Conservation (phyloP, 2,888 invertebrate genomes). For the Brachynemurus nebulosus region DNA sequence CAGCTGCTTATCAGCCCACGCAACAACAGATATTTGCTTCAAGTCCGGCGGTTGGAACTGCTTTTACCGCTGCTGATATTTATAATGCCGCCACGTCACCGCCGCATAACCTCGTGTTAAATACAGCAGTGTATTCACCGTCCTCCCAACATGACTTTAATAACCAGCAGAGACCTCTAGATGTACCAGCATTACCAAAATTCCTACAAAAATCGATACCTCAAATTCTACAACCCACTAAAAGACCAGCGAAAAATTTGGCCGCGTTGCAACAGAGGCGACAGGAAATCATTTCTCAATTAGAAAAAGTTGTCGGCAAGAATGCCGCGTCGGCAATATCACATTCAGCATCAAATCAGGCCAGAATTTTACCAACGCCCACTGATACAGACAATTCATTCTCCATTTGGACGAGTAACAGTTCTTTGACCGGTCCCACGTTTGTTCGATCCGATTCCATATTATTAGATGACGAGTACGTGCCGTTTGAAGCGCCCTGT, state of each 20-base stretch:
- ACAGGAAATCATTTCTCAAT: slow-evolving; percentile 43
- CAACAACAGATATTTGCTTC: slow-evolving; percentile 27
- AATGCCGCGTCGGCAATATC: slow-evolving; percentile 31
- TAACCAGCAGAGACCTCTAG: not conserved
- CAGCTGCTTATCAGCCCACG: not conserved
- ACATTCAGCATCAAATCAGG: slow-evolving; percentile 29
- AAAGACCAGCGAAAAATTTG: slow-evolving; percentile 33
- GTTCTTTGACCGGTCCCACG: slow-evolving; percentile 23
- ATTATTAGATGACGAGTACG: slow-evolving; percentile 47
- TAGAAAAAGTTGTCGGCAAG: slow-evolving; percentile 45
- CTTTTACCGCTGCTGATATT: slow-evolving; percentile 23
- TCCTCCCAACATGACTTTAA: not conserved
- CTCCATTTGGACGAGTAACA: slow-evolving; percentile 26
- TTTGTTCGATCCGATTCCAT: slow-evolving; percentile 40
- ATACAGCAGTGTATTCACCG: slow-evolving; percentile 13
- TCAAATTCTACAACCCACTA: slow-evolving; percentile 22
- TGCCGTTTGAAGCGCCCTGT: slow-evolving; percentile 49
- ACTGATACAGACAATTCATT: slow-evolving; percentile 10
- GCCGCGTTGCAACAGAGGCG: slow-evolving; percentile 44
- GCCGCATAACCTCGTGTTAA: slow-evolving; percentile 23
- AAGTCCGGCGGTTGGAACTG: slow-evolving; percentile 17
- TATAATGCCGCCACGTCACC: slow-evolving; percentile 26
- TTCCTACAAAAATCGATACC: slow-evolving; percentile 19
- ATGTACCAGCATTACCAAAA: slow-evolving; percentile 9
- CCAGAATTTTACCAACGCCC: slow-evolving; percentile 17